phyloP scores from a whole-genome alignment of 2,113 vertebrate genomes.

The Cynopterus brachyotis region DNA sequence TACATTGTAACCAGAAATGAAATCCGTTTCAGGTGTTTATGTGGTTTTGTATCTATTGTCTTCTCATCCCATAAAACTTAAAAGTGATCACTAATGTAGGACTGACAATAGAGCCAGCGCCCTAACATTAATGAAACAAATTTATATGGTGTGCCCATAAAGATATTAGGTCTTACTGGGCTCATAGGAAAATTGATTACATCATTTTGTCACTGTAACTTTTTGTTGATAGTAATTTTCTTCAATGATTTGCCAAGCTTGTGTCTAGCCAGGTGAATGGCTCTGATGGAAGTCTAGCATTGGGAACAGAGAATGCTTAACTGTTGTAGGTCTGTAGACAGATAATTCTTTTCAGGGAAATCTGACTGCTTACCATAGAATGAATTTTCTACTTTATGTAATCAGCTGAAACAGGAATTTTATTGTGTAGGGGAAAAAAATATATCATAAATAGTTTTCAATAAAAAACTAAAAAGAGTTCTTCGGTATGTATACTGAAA shows the following conservation, averaged over 20 bases:
- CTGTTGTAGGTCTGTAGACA: neutral
- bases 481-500: neutral
- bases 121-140: neutral
- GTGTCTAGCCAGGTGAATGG: neutral
- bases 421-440: neutral
- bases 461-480: neutral
- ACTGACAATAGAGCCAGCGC: neutral
- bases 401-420: neutral
- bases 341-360: neutral
- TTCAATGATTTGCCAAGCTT: neutral
- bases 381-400: neutral
- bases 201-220: neutral
- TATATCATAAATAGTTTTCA: neutral
- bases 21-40: neutral
- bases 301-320: neutral
- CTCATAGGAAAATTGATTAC: neutral
- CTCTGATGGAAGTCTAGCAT: neutral
- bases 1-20: neutral
- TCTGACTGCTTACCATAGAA: neutral
- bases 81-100: neutral
- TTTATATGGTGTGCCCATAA: neutral
- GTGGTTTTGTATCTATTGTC: neutral
- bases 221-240: neutral
- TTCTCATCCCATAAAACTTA: neutral
- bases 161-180: neutral